These are phyloP conservation scores for Rallus limicola DNA, from an alignment of 2,113 vertebrate genomes.

Conservation along the genomic window DNA sequence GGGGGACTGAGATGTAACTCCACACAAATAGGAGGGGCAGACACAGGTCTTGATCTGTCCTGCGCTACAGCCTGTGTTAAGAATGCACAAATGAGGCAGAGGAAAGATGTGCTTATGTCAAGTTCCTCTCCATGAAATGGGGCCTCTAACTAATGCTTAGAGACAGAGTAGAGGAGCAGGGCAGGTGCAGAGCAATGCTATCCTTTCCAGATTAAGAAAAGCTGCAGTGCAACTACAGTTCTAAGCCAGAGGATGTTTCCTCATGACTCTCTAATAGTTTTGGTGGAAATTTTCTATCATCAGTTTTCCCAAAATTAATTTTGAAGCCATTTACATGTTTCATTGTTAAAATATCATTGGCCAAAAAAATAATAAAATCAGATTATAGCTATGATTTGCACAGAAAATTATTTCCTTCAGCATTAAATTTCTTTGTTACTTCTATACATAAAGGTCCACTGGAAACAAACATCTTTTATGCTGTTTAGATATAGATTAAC, in stretches of 20 bases:
- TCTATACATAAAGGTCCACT: not conserved
- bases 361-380: not conserved
- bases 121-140: not conserved
- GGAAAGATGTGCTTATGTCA: not conserved
- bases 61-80: not conserved
- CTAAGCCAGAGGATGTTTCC: not conserved
- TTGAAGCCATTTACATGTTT: not conserved
- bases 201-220: not conserved
- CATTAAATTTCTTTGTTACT: not conserved
- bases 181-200: not conserved
- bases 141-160: not conserved
- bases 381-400: not conserved
- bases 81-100: not conserved
- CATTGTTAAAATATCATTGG: not conserved
- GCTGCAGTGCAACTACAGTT: not conserved
- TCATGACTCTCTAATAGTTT: not conserved
- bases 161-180: not conserved
- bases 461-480: not conserved
- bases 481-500: not conserved
- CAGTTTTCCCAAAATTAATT: not conserved
- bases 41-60: not conserved
- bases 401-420: not conserved
- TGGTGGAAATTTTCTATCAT: not conserved
- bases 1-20: not conserved
- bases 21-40: rapidly evolving